Evolutionary conservation across 2,113 vertebrate species (phyloP), one percentile per base, ranked within the genome.

Genomic region (Istiophorus platypterus): DNA sequence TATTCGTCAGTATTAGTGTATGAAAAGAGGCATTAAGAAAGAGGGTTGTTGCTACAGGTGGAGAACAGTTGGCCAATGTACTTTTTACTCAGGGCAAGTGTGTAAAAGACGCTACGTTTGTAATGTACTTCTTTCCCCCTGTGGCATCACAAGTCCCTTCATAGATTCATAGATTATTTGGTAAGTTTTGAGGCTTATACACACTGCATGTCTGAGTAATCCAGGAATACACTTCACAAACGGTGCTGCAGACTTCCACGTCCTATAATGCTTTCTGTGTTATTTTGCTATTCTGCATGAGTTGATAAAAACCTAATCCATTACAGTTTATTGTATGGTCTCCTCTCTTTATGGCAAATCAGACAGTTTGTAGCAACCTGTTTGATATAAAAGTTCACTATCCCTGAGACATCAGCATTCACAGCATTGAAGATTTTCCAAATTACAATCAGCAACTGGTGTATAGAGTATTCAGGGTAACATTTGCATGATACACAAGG

Each of bases 401-500:
- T 79, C n/a, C 66, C 5, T 7, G 20, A 80, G 49, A 74, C 85
- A 88, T 87, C 82, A 79, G 85, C 81, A 87, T 84, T 81, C 66
- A 79, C 29, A 34, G 41, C n/a, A 22, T 18, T 71, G 74, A 81
- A 72, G 41, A 78, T 42, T 37, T 69, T 84, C 42, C 22, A 59
- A 75, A 86, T 76, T 79, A 66, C 58, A 82, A 73, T 54, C 62
- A 76, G 72, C 66, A 76, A 65, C 22, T 58, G 69, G 58, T 78
- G 69, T 72, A 82, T 56, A 12, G 61, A 64, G 42, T 80, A 59
- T 75, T 78, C 65, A 39, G 75, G 41, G 58, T 80, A 78, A 64
- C 66, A 91, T 88, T 91, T 89, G 89, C 90, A 90, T 82, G 70
- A 87, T 79, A 84, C 75, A 82, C 85, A 76, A 81, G 24, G 64